Base-by-base conservation (phyloP, 2,888 invertebrate species). In the Syrista parreyssii region DNA sequence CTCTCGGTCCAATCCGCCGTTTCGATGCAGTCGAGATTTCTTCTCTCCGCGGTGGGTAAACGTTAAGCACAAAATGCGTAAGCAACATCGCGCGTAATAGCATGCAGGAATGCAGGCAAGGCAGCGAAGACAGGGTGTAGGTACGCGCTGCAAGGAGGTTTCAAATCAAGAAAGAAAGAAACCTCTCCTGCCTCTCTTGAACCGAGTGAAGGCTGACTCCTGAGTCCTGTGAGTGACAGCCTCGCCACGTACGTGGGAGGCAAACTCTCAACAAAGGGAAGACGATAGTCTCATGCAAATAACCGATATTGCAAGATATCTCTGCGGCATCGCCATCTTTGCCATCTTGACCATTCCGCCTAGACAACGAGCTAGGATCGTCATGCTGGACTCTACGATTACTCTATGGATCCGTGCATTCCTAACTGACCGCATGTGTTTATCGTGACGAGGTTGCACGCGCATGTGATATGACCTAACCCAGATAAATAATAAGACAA, bases 41-140 rank as follows among this genome's bases (percentile, higher is more conserved):
- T 78, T 30, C 73, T 68, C 33, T 55, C 76, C 68, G 74, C 75
- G 79, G 80, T 76, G 75, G 82, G 77, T 82, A 81, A 79, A 76
- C 80, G 81, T 86, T 86, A 86, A 86, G 84, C 83, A 87, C 82
- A 81, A 87, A 88, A 86, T 84, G 85, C 87, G 87, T 85, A 90
- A 89, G 83, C 82, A 86, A 84, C 77, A 75, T 78, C 83, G 77
- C 75, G 80, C 84, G 83, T 91, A 91, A 91, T 91, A 84, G 86
- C 86, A 91, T 91, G 91, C 91, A 91, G 91, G 90, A 91, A 91
- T 91, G 90, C 86, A 81, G 88, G 86, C 84, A 86, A 86, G 86
- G 83, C 83, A 86, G 84, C 83, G 86, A 86, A 85, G 85, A 85
- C 85, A 85, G 89, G 87, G 88, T 86, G 88, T 84, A 89, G 85